Conservation (phyloP, 2,888 invertebrate species). For the Prosopocoilus inquinatus region DNA sequence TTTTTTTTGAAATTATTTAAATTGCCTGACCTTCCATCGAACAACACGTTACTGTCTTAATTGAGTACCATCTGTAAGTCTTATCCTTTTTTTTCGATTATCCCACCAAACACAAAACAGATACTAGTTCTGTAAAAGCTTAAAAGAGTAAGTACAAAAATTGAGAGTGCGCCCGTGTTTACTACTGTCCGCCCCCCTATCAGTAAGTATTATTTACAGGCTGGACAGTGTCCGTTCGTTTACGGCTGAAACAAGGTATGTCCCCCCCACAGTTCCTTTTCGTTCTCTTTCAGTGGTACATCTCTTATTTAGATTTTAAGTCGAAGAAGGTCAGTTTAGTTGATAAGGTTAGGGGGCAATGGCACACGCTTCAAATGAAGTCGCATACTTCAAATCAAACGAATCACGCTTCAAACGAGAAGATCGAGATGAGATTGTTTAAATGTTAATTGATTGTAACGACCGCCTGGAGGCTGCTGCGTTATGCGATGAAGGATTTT, state of each 20-base stretch:
- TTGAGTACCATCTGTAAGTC: constrained; percentile 11
- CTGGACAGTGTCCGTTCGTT: constrained; percentile 19
- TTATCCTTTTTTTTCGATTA: constrained; percentile 13
- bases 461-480: too few species aligned
- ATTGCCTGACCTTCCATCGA: too few species aligned
- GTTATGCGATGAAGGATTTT: too few species aligned
- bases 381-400: too few species aligned
- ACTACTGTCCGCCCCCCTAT: neutral
- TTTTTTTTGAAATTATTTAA: too few species aligned
- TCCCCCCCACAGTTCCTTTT: constrained; percentile 13
- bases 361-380: constrained; percentile 14
- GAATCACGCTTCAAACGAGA: constrained; percentile 5
- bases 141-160: constrained; percentile 14
- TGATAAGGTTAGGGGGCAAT: constrained; percentile 22
- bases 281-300: constrained; percentile 21
- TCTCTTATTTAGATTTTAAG: constrained; percentile 11
- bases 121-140: constrained; percentile 12
- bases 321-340: constrained; percentile 22
- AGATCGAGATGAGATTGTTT: too few species aligned
- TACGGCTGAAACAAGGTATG: constrained; percentile 19
- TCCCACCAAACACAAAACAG: constrained; percentile 14
- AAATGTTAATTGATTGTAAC: too few species aligned
- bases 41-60: too few species aligned
- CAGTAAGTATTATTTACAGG: constrained; percentile 17
- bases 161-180: neutral